Base-by-base conservation (phyloP, 1,140 invertebrate genomes). In the Cherax quadricarinatus region DNA sequence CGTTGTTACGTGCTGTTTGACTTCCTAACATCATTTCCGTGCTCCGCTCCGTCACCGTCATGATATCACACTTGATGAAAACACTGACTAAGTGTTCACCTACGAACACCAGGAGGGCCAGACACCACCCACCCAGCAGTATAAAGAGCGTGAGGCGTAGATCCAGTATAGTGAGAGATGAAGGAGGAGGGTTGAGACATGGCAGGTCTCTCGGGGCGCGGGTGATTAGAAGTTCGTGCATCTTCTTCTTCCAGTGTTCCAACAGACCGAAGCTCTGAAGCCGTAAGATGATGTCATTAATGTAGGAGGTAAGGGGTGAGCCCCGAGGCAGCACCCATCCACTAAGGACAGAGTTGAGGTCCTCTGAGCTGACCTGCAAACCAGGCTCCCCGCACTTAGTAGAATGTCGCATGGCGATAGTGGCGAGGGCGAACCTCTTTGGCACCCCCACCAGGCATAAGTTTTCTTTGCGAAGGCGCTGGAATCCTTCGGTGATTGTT, bases 361-460 rank as follows among this genome's bases (percentile, higher is more conserved):
- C 57, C 57, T 93, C 93, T 9, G 24, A 30, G 60, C 90, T 92
- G 3, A 92, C 88, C 73, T 92, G 93, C 48, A 93, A 12, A 6
- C 89, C 93, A n/a, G 93, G 81, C 49, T 93, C 90, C 10, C 93
- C 90, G 73, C 93, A 93, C 60, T 89, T 41, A 2, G 93, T 93
- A 41, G 88, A 92, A 83, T 92, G 88, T 12, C 84, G 86, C 53
- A 81, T 92, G 57, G 88, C 83, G n/a, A 93, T 92, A n/a, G 90
- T 89, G 24, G 90, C 90, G 12, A 62, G 30, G 4, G 93, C 90
- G 81, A 92, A 92, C 21, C 90, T 81, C 85, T 93, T 92, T 18
- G 93, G 93, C 41, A 93, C 91, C 12, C 93, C 93, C 14, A 93
- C 90, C 9, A 93, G 62, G 49, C 93, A 93, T 30, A 93, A 12